Base-by-base conservation (phyloP, 37 sponge, comb jelly and placozoan genomes). In the Crambe crambe region DNA sequence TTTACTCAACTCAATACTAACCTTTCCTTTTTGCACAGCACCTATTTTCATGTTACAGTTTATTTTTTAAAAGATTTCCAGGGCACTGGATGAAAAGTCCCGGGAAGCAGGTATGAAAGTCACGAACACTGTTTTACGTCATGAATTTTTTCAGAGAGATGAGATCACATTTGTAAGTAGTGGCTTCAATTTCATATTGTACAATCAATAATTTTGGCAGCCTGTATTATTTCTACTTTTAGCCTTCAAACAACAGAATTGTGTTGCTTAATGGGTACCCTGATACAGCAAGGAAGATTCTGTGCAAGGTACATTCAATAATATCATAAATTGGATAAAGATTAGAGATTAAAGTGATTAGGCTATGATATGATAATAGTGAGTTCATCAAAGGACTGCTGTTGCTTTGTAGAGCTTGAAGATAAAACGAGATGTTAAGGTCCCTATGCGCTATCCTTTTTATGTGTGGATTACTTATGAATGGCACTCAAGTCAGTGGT, bases 391-490 rank as follows among this genome's bases (percentile, higher is more conserved):
- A 51, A 51, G 54, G 9, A 9, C 9, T 51, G 15, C 54, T 51
- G 15, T 51, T 51, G 54, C 54, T 58, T 30, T 42, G 12, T 77
- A 64, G 2, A 66, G 3, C 34, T 62, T 2, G 30, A 27, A 58
- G 44, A 42, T 71, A 25, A 23, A 15, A 15, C 3, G 5, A 27
- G 63, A 31, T 63, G 1, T 27, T 40, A 22, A 2, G 65, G 20
- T 23, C 2, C 2, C 2, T 64, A n/a, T 79, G 58, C 1, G 12
- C 25, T 80, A 73, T 47, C 87, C 87, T 22, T 35, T 29, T 36
- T 86, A 80, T 74, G 79, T 72, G 59, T 86, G 72, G 74, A 74
- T 86, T 27, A 54, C 69, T n/a, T 74, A 86, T 51, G 74, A 74
- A 20, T 86, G 87, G 87, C 66, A 86, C 54, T 8, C 21, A 27